Conservation (phyloP, 2,797 vertebrate genomes). For the Danio kyathit region DNA sequence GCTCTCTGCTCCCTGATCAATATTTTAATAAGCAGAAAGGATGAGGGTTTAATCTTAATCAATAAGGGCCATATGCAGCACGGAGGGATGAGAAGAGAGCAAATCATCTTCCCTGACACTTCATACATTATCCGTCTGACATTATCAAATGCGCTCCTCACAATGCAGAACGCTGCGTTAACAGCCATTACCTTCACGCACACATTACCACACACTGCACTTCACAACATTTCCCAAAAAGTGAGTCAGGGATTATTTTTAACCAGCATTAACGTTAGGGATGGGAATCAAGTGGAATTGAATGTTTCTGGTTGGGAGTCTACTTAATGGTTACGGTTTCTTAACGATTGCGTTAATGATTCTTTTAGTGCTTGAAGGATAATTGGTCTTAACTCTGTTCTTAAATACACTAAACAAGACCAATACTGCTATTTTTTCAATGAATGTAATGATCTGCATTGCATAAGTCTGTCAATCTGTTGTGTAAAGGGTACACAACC, state of each 20-base stretch:
- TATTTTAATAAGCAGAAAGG: constrained; percentile 82
- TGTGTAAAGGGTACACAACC: not conserved
- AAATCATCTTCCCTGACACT: constrained; percentile 60
- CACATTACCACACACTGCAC: constrained; percentile 37
- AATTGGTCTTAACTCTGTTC: constrained; percentile 21
- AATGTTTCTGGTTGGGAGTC: constrained; percentile 9
- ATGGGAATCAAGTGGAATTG: not conserved
- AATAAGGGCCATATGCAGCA: constrained; percentile 66
- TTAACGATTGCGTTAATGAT: constrained; percentile 18
- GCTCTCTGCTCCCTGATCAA: constrained; percentile 75
- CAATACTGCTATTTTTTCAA: not conserved
- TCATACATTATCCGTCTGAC: constrained; percentile 42
- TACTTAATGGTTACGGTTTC: constrained; percentile 5
- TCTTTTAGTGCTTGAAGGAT: constrained; percentile 8
- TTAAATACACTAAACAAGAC: constrained; percentile 31
- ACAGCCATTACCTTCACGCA: constrained; percentile 44
- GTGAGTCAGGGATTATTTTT: constrained; percentile 8
- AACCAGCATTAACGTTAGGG: constrained; percentile 3
- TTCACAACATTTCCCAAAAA: constrained; percentile 39
- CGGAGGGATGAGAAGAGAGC: constrained; percentile 57
- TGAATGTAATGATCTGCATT: not conserved
- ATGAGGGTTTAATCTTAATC: constrained; percentile 80
- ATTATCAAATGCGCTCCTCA: constrained; percentile 33
- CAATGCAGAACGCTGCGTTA: constrained; percentile 37
- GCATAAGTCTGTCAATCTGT: not conserved